Evolutionary conservation across 2,113 vertebrate genomes (phyloP), one percentile per base, ranked within the genome.

Genomic region (Gallinago jamesoni): DNA sequence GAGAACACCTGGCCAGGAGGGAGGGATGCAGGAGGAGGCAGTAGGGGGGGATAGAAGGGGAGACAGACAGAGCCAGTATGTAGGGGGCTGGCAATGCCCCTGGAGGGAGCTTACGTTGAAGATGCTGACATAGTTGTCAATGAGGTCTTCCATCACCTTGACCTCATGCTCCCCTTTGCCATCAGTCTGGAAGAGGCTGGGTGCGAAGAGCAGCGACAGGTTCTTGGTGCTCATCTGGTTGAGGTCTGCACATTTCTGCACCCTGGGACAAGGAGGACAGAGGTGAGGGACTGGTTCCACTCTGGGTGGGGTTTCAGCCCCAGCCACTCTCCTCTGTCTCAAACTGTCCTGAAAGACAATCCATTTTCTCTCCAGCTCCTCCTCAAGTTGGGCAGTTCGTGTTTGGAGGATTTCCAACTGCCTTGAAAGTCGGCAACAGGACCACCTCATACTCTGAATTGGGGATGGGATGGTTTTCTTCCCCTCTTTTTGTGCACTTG

Each of bases 181-280:
- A 2, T 99, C 99, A 0, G 99, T 99, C 98, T 99, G 99, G 97
- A 99, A 99, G 45, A 99, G 98, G n/a, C 99, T 99, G 70, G 99
- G 99, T 2, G 99, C 99, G 1, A 99, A 99, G 45, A 99, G 98
- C 95, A 99, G 98, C 0, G 99, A 98, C 89, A 99, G 97, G 98
- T 99, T 99, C 98, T 99, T 99, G 14, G 99, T 99, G 97, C 98
- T 99, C 99, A 99, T 99, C 96, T 99, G 99, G 98, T 99, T 99
- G 79, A 99, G 98, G 89, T 98, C 98, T 0, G 99, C 99, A 90
- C 99, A 99, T 88, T 99, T 99, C 98, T 99, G 99, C 56, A 99
- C 99, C 78, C 99, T 99, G 96, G 31, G n/a, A 77, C 23, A 47
- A 39, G 52, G 47, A 66, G 28, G 3, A 5, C 9, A 31, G 45